Evolutionary conservation across 2,888 invertebrate species (phyloP), one percentile per base, ranked within the genome.

Genomic region (Conomelus anceps): DNA sequence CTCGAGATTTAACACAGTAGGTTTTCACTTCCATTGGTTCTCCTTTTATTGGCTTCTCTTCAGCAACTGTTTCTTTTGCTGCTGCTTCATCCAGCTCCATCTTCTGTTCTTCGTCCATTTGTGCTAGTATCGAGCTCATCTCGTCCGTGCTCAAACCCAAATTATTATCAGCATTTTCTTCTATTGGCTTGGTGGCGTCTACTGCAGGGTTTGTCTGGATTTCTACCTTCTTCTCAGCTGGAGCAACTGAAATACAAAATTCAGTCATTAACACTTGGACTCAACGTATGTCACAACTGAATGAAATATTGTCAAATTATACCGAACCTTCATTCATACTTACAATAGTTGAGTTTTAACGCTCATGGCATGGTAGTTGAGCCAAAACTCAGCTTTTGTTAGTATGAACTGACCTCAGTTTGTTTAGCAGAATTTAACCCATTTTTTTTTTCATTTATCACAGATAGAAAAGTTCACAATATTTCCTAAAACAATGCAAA

Each of bases 1-100:
- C 90, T 86, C 90, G 89, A 0, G 91, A 90, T 22, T 41, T 88
- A 0, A 91, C 85, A 20, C 90, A 91, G n/a, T 90, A 91, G 0
- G 90, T 90, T 88, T 88, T 90, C 22, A 85, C 89, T 88, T 90
- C 90, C 22, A 89, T 23, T 17, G 88, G 88, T 86, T 90, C 86
- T 86, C 22, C 23, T 24, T 85, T 86, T 13, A 24, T 13, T n/a
- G 85, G 23, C 11, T 85, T 23, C 23, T 24, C 20, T 20, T 41
- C 88, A n/a, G 20, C 22, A 22, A 29, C 88, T 84, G 88, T 13
- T 24, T 20, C 84, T 85, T 23, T 84, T 17, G 22, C 17, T 23
- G 23, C 0, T 17, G 11, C 26, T 88, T 23, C 85, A 24, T 22
- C 86, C 26, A 3, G 84, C 22, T 63, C 24, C 22, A 22, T 26